Base-by-base conservation (phyloP, 2,888 invertebrate genomes). In the Zygaena filipendulae region DNA sequence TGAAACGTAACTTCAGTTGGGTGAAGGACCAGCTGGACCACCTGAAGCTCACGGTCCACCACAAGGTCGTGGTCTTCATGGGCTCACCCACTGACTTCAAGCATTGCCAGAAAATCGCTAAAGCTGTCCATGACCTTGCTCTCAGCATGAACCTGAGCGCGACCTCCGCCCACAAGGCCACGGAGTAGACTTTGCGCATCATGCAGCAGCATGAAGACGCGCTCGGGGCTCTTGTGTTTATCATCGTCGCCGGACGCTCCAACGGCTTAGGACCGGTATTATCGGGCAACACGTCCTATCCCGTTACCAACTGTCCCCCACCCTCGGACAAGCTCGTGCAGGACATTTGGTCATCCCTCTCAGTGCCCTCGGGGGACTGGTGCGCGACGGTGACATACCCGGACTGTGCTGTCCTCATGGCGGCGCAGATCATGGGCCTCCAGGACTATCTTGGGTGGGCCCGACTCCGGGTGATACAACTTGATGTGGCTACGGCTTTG, bases 251-350 rank as follows among this genome's bases (percentile, higher is more conserved):
- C 9, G 98, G 98, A 13, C 86, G 97, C 35, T 97, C 97, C 40
- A 99, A 99, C 67, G 98, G 98, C 3, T 82, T 99, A 13, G 98
- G 98, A 0, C 97, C 97, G 4, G 98, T 98, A 0, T 79, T 97
- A 11, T 92, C 96, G 2, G 97, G 95, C 20, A 97, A 96, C 67
- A 90, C 95, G 0, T 84, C 90, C 4, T 91, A 90, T 60, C 98
- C 98, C 0, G 97, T 98, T 11, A 97, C 98, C 57, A 98, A 98
- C 70, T 97, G 97, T 62, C 98, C 98, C n/a, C 98, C 98, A 2
- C 83, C 93, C 1, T 88, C 43, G 29, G 84, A 48, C 66, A 87
- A 74, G 45, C 58, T 79, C 21, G 71, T 74, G 3, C 81, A 81
- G 58, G 97, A 98, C 59, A 84, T 96, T 43, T 98, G 98, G 98